These are phyloP conservation scores for Sorex maritimensis DNA, from an alignment of 2,797 vertebrate species.

Conservation along the genomic window DNA sequence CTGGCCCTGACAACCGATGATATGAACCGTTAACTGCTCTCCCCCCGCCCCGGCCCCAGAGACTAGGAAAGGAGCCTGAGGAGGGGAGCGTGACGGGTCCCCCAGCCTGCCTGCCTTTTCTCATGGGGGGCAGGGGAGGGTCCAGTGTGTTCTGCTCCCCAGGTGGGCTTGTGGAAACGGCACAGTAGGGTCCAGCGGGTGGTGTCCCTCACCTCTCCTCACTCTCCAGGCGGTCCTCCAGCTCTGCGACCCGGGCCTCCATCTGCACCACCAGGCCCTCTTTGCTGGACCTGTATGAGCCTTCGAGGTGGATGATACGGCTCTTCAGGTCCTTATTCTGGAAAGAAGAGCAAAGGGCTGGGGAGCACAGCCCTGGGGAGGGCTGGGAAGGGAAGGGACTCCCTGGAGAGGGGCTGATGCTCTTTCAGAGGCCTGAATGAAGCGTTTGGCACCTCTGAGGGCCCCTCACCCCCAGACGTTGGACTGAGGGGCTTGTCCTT, in stretches of 20 bases:
- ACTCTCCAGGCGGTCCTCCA: slow-evolving; percentile 96
- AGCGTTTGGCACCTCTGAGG: not conserved
- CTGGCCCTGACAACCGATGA: too few species aligned
- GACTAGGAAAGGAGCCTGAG: too few species aligned
- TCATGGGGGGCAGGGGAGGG: too few species aligned
- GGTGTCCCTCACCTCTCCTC: slow-evolving; percentile 94
- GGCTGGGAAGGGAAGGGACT: not conserved
- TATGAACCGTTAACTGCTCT: too few species aligned
- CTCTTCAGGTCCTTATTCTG: slow-evolving; percentile 98
- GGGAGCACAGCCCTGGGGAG: not conserved
- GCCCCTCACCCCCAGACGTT: not conserved
- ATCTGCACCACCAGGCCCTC: slow-evolving; percentile 96
- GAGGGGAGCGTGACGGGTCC: too few species aligned
- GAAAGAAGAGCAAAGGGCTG: slow-evolving; percentile 63
- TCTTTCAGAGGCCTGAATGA: not conserved
- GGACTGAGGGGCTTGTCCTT: not conserved
- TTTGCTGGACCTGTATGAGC: slow-evolving; percentile 96
- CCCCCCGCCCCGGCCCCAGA: too few species aligned
- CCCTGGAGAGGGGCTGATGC: not conserved
- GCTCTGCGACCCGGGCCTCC: slow-evolving; percentile 95
- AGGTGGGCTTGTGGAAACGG: not conserved
- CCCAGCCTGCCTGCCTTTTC: too few species aligned
- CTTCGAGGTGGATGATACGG: slow-evolving; percentile 95
- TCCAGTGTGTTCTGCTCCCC: too few species aligned
- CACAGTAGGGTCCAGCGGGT: not conserved